Base-by-base conservation (phyloP, 2,113 vertebrate genomes). In the Thalassoma bifasciatum region DNA sequence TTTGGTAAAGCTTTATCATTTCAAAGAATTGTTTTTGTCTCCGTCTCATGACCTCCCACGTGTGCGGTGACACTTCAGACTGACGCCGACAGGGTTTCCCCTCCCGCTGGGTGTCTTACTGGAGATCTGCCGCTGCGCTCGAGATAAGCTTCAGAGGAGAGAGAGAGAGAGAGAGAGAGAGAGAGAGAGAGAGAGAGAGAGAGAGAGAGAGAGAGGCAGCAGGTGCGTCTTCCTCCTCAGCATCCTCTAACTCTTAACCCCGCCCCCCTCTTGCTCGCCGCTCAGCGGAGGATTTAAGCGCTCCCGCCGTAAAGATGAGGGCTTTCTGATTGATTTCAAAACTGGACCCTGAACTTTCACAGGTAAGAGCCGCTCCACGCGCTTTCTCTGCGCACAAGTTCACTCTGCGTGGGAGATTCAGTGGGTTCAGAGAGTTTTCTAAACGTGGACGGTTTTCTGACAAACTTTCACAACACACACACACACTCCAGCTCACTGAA, bases 21-120 rank as follows among this genome's bases (percentile, higher is more conserved):
- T 92, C 90, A 91, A 57, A 91, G 86, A 91, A 91, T 56, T 82
- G 75, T 84, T 89, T 89, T 90, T 17, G 53, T 77, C 82, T 80
- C 71, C 54, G 62, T 78, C 12, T 66, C 11, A 21, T 63, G 52
- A 81, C 46, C 91, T 90, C 89, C 84, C 89, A 84, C 80, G 46
- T 75, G 72, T 75, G 89, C 67, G 88, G 54, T 60, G 69, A 66
- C 81, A 78, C 65, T 51, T 72, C 19, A 47, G 64, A 26, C 23
- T 79, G 71, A 88, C 77, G 76, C 54, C 66, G 58, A 26, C 83
- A 92, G 90, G 90, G 83, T 85, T 92, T 89, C 88, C 89, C 90
- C 91, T 34, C n/a, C n/a, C n/a, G n/a, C n/a, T n/a, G n/a, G n/a
- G 49, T 59, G 77, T 81, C 42, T 90, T 88, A 87, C 86, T 77